A percentile compares a stretch with the other conserved stretches of the same genome.
Conservation (phyloP, 2,797 vertebrate species). For the Rousettus madagascariensis region DNA sequence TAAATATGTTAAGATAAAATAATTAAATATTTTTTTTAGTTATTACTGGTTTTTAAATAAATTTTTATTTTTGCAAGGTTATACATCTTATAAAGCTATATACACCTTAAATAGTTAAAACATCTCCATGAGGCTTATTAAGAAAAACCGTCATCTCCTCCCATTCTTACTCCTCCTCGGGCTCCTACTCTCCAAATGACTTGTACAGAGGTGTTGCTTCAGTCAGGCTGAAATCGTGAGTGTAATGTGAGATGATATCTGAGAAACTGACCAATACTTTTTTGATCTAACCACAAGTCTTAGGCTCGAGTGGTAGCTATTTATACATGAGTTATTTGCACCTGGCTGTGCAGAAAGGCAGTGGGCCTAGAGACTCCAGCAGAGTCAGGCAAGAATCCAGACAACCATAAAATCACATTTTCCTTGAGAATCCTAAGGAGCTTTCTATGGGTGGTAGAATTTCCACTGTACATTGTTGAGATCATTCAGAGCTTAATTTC, state of each 20-base stretch:
- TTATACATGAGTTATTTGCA: background rate
- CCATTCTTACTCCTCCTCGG: accelerated
- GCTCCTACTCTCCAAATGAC: background rate
- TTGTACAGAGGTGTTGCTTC: background rate
- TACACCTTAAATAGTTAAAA: background rate
- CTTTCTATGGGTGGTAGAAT: background rate
- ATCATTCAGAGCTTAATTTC: background rate
- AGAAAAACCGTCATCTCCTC: background rate
- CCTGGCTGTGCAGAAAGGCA: background rate
- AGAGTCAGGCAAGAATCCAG: background rate
- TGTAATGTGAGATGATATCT: background rate
- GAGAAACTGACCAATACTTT: accelerated
- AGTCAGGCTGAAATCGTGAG: background rate
- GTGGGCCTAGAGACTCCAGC: background rate
- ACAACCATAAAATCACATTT: background rate
- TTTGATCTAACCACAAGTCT: accelerated
- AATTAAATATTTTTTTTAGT: background rate
- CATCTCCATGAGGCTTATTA: too few species aligned
- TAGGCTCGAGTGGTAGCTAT: background rate
- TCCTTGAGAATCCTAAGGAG: background rate
- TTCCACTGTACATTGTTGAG: background rate
- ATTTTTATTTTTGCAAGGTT: background rate
- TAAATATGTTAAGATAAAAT: background rate
- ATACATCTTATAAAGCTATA: background rate
- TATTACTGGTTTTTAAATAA: background rate